phyloP scores from a whole-genome alignment of 2,113 vertebrate species.

The Coregonus clupeaformis region DNA sequence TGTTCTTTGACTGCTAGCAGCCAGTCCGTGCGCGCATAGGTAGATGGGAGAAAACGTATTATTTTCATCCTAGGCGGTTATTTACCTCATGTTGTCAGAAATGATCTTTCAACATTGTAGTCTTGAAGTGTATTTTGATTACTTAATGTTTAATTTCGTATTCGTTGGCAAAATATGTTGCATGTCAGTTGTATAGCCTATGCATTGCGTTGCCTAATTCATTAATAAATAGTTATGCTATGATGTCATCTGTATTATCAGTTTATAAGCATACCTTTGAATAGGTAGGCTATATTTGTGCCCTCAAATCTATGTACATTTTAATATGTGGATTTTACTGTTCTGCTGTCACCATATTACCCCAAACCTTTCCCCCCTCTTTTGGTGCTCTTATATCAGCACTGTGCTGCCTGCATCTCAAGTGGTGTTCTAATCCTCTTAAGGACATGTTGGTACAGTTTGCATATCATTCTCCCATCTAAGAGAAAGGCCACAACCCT shows the following conservation, averaged over 20 bases:
- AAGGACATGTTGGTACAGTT: slow-evolving; percentile 71
- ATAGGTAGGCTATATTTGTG: too few relatives aligned
- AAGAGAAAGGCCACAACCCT: slow-evolving; percentile 60
- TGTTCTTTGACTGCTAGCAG: slow-evolving; percentile 55
- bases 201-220: too few relatives aligned
- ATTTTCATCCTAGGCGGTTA: slow-evolving; percentile 50
- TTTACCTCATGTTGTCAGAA: slow-evolving; percentile 36
- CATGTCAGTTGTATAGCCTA: neutral
- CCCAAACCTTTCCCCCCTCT: neutral
- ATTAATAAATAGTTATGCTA: too few relatives aligned
- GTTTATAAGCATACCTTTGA: too few relatives aligned
- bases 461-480: slow-evolving; percentile 72
- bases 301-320: neutral
- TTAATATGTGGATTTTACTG: neutral
- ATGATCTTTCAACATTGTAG: slow-evolving; percentile 56
- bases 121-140: slow-evolving; percentile 31
- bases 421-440: slow-evolving; percentile 73
- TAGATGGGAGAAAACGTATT: slow-evolving; percentile 65
- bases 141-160: neutral
- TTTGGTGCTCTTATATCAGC: neutral
- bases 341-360: neutral
- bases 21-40: neutral
- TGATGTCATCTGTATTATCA: too few relatives aligned
- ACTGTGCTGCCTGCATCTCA: slow-evolving; percentile 54
- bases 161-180: neutral